Evolutionary conservation across 1,140 invertebrate species (phyloP).

Genomic region (Pemphigus obesinymphae): DNA sequence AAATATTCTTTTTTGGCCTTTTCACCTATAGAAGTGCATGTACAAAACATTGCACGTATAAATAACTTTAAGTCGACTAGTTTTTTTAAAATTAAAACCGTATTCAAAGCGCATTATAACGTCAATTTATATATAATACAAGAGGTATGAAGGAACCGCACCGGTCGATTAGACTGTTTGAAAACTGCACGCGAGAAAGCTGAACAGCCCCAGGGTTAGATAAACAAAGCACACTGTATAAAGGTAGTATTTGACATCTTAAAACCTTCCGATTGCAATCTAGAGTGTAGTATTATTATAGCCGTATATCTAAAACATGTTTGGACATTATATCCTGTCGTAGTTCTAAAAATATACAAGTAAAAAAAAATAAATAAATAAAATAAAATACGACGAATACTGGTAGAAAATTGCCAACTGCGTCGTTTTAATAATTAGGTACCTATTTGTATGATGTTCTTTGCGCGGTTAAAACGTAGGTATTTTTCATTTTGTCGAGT

Average conservation of each 20-base stretch:
- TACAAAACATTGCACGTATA: too few species aligned
- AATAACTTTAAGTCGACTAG: background rate
- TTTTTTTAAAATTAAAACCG: slow-evolving; percentile 4
- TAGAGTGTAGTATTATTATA: too few species aligned
- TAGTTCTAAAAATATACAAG: background rate
- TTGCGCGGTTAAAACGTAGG: background rate
- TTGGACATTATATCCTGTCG: background rate
- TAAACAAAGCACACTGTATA: background rate
- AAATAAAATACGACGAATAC: background rate
- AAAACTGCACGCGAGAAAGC: background rate
- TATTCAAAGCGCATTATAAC: background rate
- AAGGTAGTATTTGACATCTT: background rate
- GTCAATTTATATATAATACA: background rate
- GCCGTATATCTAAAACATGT: background rate
- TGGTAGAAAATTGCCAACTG: slow-evolving; percentile 23
- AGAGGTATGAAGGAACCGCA: too few species aligned
- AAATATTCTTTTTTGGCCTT: too few species aligned
- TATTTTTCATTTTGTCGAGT: background rate
- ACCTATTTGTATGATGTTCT: background rate
- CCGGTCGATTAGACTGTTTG: background rate
- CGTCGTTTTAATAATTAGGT: too few species aligned
- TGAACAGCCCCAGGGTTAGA: background rate
- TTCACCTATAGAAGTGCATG: too few species aligned
- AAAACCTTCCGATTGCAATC: background rate
- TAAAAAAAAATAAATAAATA: background rate